Percentiles rank a stretch among this genome's conserved stretches.
Conservation (phyloP, 2,888 invertebrate species). For the Athalia cordata region DNA sequence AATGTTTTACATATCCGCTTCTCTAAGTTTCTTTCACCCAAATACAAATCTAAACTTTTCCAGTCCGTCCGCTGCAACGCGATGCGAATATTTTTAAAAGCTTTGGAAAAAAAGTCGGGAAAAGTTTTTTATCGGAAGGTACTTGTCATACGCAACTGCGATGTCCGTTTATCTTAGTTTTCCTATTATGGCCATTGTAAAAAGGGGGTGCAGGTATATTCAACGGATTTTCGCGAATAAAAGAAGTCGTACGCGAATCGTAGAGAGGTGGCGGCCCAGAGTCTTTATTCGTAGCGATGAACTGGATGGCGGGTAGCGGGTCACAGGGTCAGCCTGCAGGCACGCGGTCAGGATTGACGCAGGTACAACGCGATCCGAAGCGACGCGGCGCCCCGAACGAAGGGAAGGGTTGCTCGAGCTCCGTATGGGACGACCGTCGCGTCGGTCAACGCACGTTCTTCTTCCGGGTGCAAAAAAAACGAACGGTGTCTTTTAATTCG, state of each 20-base stretch:
- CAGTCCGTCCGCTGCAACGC: too few relatives aligned
- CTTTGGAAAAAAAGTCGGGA: too few relatives aligned
- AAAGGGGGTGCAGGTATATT: neutral
- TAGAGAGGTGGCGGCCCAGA: neutral
- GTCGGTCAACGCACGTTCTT: conserved; percentile 45
- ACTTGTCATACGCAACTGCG: too few relatives aligned
- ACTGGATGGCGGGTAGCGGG: conserved; percentile 35
- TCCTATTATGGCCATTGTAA: too few relatives aligned
- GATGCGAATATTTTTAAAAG: too few relatives aligned
- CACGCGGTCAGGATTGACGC: conserved; percentile 32
- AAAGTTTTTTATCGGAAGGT: too few relatives aligned
- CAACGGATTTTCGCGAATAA: neutral
- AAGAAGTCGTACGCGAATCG: neutral
- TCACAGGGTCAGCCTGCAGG: conserved; percentile 16
- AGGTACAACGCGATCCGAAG: conserved; percentile 38
- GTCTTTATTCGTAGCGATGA: conserved; percentile 13
- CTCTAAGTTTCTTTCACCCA: too few relatives aligned
- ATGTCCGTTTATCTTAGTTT: too few relatives aligned
- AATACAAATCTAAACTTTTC: too few relatives aligned
- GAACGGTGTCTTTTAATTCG: conserved; percentile 52
- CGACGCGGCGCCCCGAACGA: conserved; percentile 48
- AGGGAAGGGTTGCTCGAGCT: conserved; percentile 46
- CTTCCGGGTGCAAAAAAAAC: conserved; percentile 48
- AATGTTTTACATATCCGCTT: too few relatives aligned
- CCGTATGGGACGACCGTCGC: conserved; percentile 37